These are phyloP conservation scores for Parnassius mnemosyne DNA, from an alignment of 2,888 invertebrate species.

Conservation along the genomic window DNA sequence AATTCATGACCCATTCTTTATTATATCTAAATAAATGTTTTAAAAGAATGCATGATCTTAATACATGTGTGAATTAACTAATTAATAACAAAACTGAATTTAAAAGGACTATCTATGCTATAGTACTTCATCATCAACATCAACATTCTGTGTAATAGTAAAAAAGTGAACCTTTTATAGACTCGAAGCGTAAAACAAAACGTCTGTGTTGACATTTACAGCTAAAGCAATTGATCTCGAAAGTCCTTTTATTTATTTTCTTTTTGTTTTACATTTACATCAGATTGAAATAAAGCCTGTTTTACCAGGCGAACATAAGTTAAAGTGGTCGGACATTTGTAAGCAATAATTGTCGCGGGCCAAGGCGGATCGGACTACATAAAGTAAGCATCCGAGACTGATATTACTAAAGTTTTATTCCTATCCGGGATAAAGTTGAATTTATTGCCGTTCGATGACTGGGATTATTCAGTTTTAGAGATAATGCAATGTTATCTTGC, in stretches of 20 bases:
- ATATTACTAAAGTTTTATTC: constrained; percentile 30
- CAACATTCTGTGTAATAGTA: no score
- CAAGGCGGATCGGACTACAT: constrained; percentile 26
- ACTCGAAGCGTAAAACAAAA: no score
- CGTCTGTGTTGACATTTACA: no score
- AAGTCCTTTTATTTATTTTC: no score
- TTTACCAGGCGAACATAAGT: constrained; percentile 18
- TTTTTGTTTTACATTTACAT: neutral
- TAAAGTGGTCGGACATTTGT: constrained; percentile 26
- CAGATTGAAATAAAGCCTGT: neutral
- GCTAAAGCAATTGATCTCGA: neutral
- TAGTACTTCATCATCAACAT: no score
- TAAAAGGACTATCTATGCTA: no score
- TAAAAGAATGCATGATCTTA: no score
- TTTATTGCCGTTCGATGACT: constrained; percentile 24
- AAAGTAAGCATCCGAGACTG: constrained; percentile 23
- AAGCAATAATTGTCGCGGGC: constrained; percentile 31
- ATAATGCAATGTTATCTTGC: neutral
- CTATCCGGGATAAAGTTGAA: constrained; percentile 25
- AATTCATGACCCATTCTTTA: no score
- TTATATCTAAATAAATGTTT: no score
- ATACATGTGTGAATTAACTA: no score
- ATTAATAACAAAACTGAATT: no score
- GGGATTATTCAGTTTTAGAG: constrained; percentile 6
- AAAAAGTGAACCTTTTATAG: no score